Evolutionary conservation across 2,797 vertebrate species (phyloP).

Genomic region (Paguma larvata): DNA sequence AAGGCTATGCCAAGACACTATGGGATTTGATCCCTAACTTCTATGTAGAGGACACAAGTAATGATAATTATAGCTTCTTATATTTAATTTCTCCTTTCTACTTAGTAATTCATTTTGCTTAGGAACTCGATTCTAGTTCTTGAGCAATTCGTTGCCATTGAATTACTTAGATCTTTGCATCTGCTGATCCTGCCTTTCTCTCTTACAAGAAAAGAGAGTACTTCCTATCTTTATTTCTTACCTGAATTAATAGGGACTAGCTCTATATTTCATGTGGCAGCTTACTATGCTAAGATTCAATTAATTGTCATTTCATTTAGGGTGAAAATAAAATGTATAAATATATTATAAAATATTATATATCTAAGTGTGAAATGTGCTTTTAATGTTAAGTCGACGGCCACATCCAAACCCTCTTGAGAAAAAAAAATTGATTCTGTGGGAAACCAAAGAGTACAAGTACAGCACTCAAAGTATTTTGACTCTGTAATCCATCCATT

Average conservation of each 20-base stretch:
- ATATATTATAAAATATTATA: slow-evolving; percentile 36
- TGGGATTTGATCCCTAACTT: not conserved
- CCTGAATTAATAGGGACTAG: not conserved
- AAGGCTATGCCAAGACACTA: not conserved
- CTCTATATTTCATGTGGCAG: not conserved
- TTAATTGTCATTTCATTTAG: not conserved
- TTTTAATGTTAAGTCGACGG: slow-evolving; percentile 29
- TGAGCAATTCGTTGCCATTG: not conserved
- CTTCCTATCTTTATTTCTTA: slow-evolving; percentile 29
- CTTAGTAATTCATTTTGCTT: not conserved
- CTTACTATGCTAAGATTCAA: slow-evolving; percentile 9
- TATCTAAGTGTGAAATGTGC: not conserved
- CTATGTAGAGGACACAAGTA: not conserved
- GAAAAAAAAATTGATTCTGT: slow-evolving; percentile 4
- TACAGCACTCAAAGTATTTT: not conserved
- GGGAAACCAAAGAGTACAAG: not conserved
- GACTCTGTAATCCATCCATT: not conserved
- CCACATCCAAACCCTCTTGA: not conserved
- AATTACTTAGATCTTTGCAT: not conserved
- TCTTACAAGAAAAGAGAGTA: not conserved
- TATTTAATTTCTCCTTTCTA: not conserved
- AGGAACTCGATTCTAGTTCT: slow-evolving; percentile 35
- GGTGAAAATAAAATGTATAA: slow-evolving; percentile 45
- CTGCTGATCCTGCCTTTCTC: not conserved
- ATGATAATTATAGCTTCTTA: not conserved